Conservation (phyloP, 2,888 invertebrate species). For the Pardosa pseudoannulata region DNA sequence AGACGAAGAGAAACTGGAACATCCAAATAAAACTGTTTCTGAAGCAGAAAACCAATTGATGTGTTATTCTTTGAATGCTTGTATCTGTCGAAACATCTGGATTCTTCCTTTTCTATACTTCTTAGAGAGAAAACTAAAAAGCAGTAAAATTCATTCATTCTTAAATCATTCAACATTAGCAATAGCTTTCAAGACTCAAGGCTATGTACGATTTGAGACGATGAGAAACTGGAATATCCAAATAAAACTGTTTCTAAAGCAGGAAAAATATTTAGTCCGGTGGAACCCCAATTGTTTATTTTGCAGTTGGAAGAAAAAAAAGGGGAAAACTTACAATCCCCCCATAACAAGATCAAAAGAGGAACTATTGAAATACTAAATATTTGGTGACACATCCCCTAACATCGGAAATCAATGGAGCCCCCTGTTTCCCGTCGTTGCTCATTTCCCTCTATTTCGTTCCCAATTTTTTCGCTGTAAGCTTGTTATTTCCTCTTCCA, state of each 20-base stretch:
- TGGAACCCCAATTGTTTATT: not conserved
- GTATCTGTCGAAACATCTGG: too few species aligned
- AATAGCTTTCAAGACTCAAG: too few species aligned
- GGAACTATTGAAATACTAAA: conserved; percentile 67
- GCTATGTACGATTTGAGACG: too few species aligned
- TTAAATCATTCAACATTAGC: too few species aligned
- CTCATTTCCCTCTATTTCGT: conserved; percentile 11
- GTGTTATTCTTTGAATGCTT: too few species aligned
- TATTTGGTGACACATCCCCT: conserved; percentile 51
- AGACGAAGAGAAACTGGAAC: not conserved
- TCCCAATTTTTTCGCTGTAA: conserved; percentile 33
- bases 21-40: not conserved
- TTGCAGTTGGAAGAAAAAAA: too few species aligned
- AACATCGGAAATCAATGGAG: conserved; percentile 66
- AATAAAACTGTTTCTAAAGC: not conserved
- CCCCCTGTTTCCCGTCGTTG: not conserved
- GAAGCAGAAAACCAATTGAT: too few species aligned
- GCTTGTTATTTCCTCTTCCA: too few species aligned
- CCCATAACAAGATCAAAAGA: conserved; percentile 52
- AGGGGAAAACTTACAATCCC: too few species aligned
- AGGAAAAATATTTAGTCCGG: not conserved
- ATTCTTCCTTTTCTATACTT: too few species aligned
- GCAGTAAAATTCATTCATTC: too few species aligned
- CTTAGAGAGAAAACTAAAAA: too few species aligned
- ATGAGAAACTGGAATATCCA: not conserved